Evolutionary conservation across 2,113 vertebrate genomes (phyloP).

Genomic region (Columba janthina): DNA sequence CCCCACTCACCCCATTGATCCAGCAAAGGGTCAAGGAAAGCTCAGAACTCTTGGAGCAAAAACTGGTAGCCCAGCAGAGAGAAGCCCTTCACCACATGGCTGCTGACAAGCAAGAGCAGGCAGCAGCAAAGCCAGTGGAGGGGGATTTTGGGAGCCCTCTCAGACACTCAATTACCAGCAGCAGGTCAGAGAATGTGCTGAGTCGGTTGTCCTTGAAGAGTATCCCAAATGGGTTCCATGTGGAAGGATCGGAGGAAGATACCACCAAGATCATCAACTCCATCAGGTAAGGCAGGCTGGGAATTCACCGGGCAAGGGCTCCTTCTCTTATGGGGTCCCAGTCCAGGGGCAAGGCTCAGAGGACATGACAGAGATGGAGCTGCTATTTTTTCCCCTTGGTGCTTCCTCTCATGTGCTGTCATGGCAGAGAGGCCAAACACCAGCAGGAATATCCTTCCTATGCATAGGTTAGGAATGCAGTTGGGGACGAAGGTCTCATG

Average conservation of each 20-base stretch:
- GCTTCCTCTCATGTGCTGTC: background rate
- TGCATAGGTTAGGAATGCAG: background rate
- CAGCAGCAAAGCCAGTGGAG: conserved; percentile 42
- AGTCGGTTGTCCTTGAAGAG: conserved; percentile 83
- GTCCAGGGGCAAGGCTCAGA: background rate
- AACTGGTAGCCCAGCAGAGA: conserved; percentile 60
- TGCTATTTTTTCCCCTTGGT: background rate
- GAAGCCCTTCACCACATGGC: conserved; percentile 76
- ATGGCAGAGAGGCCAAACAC: background rate
- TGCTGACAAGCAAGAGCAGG: conserved; percentile 77
- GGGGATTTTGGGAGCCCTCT: conserved; percentile 85
- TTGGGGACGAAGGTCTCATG: background rate
- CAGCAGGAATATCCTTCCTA: background rate
- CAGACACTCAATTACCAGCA: conserved; percentile 90
- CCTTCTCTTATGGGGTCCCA: background rate
- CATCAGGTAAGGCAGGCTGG: conserved; percentile 81
- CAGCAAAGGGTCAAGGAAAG: conserved; percentile 91
- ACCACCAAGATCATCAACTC: conserved; percentile 84
- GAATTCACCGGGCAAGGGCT: background rate
- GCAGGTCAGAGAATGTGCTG: conserved; percentile 92
- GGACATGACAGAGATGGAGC: background rate
- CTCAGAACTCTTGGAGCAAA: conserved; percentile 83
- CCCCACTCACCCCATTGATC: conserved; percentile 92
- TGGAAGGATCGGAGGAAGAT: conserved; percentile 74
- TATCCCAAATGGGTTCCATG: conserved; percentile 89